phyloP scores from a whole-genome alignment of 2,888 invertebrate species.

The Meliscaeva auricollis region DNA sequence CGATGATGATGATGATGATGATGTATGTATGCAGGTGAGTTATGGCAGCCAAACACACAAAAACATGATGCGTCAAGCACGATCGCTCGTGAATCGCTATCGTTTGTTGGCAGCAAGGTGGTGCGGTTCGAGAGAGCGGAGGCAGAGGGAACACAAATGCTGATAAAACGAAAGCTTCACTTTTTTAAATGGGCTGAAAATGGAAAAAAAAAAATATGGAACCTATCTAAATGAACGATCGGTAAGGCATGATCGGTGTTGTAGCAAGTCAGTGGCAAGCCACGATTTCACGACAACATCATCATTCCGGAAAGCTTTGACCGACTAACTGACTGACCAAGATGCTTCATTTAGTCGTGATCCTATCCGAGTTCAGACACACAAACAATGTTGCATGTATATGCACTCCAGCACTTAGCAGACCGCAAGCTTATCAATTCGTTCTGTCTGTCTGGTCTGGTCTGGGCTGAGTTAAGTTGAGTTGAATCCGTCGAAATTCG shows the following conservation, averaged over 20 bases:
- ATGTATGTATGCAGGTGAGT: conserved; percentile 59
- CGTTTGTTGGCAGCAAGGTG: neutral
- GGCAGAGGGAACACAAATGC: neutral
- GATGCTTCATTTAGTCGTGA: conserved; percentile 41
- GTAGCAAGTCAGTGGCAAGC: neutral
- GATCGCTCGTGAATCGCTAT: conserved; percentile 53
- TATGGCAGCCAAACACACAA: conserved; percentile 48
- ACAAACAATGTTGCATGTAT: conserved; percentile 49
- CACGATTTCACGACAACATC: conserved; percentile 40
- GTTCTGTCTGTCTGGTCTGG: conserved; percentile 17
- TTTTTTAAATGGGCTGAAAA: neutral
- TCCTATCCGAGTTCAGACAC: conserved; percentile 32
- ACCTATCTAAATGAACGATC: conserved; percentile 36
- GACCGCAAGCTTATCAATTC: conserved; percentile 36
- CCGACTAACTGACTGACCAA: conserved; percentile 75
- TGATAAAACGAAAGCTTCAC: conserved; percentile 39
- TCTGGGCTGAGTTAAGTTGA: neutral
- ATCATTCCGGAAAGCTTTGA: conserved; percentile 64
- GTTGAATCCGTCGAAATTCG: conserved; percentile 18
- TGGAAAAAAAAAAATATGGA: neutral
- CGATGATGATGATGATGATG: conserved; percentile 59
- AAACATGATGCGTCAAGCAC: conserved; percentile 60
- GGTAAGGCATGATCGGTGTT: conserved; percentile 25
- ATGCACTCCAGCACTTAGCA: conserved; percentile 18
- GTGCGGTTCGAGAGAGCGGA: neutral